Percentiles rank a stretch among this genome's conserved stretches.
phyloP scores from a whole-genome alignment of 2,888 invertebrate species.

The Augiades crinisus region DNA sequence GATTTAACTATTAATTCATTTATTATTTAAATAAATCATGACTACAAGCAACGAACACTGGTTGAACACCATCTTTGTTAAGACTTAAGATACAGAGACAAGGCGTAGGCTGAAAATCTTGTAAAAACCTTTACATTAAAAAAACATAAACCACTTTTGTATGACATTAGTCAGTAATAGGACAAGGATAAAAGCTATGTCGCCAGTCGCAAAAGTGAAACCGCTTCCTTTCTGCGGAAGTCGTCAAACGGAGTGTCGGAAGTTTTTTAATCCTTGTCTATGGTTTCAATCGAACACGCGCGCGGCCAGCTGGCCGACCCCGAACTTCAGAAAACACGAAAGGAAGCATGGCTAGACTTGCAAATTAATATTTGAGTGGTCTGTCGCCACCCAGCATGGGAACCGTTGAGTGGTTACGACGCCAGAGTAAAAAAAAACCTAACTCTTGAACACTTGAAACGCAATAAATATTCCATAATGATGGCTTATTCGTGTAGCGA shows the following conservation, averaged over 20 bases:
- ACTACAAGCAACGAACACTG: no score
- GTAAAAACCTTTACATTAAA: no score
- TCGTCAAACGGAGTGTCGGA: slow-evolving; percentile 38
- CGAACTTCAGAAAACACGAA: slow-evolving; percentile 44
- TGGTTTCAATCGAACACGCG: slow-evolving; percentile 59
- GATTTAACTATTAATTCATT: no score
- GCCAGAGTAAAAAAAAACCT: slow-evolving; percentile 53
- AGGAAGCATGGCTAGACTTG: slow-evolving; percentile 75
- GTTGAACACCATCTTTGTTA: no score
- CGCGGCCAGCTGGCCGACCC: slow-evolving; percentile 51
- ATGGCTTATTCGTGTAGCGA: slow-evolving; percentile 30
- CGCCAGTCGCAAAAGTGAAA: background rate
- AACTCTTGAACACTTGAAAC: slow-evolving; percentile 48
- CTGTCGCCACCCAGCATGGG: slow-evolving; percentile 79
- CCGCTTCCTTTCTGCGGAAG: slow-evolving; percentile 31
- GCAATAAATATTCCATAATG: slow-evolving; percentile 60
- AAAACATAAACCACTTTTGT: background rate
- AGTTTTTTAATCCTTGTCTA: slow-evolving; percentile 45
- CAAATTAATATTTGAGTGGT: slow-evolving; percentile 74
- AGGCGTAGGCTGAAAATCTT: background rate
- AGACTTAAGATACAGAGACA: no score
- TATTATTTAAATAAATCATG: no score
- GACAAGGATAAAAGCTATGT: background rate
- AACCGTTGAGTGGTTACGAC: slow-evolving; percentile 60
- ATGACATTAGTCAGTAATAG: background rate